Base-by-base conservation (phyloP, 2,113 vertebrate genomes). In the Solea solea region DNA sequence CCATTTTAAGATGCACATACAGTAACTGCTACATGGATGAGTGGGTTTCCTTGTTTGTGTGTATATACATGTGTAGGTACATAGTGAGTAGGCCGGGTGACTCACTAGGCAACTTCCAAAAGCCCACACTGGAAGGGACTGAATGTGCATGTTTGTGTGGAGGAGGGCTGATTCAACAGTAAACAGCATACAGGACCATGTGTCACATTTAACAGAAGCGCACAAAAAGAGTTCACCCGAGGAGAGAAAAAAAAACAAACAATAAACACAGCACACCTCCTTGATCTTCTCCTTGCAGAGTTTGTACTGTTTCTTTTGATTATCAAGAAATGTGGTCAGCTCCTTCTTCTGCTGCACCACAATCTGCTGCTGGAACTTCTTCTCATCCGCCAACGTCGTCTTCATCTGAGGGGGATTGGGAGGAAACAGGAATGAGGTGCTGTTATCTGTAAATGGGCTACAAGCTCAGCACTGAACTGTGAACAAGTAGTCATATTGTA, bases 241-340 rank as follows among this genome's bases (percentile, higher is more conserved):
- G 65, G 48, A 77, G 49, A 39, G 28, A 44, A 14, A 61, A 42
- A 11, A 9, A 42, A 11, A 9, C 67, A 76, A 76, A 48, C 55
- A 80, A 73, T 34, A 74, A 81, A 69, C 1, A 28, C 5, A 56
- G 44, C 87, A 25, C 59, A 94, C 98, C 96, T 99, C 98, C 95
- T 99, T 99, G 89, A 99, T 99, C 93, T 99, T 99, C 93, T 99
- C 98, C 91, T 99, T 99, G 94, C 97, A 98, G 93, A 99, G 95
- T 90, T 99, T 99, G 93, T 99, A 99, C 93, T 99, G 97, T 89
- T 96, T 98, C 94, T 98, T 98, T 91, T 99, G 98, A 94, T 95
- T 98, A 92, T 99, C 97, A 93, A 98, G 94, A 91, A 99, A 99
- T 86, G 94, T 98, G 92, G 96, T 96, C 91, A 99, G 95, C 89